These are phyloP conservation scores for Donacobius atricapilla DNA, from an alignment of 2,113 vertebrate genomes.

Conservation along the genomic window DNA sequence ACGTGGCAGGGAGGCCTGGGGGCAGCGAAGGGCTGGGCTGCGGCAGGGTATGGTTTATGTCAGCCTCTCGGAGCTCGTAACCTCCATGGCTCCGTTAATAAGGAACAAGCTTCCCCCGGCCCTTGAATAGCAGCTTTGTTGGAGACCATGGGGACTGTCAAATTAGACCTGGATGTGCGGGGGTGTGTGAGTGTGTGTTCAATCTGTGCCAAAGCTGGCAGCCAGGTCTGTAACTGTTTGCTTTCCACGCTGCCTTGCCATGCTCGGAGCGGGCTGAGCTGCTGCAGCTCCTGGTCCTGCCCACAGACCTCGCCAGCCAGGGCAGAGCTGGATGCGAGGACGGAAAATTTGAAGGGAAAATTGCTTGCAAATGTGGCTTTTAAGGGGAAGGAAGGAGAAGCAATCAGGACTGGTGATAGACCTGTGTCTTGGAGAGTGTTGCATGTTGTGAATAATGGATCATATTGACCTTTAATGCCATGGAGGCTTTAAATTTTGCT, in stretches of 20 bases:
- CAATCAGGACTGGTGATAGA: not conserved
- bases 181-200: not conserved
- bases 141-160: conserved; percentile 23
- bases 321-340: not conserved
- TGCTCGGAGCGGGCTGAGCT: not conserved
- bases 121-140: conserved; percentile 58
- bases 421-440: not conserved
- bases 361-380: not conserved
- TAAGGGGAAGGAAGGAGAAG: not conserved
- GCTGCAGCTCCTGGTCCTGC: not conserved
- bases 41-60: not conserved
- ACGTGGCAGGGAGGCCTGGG: conserved; percentile 18
- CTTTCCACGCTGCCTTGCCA: not conserved
- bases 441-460: not conserved
- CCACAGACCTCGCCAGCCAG: not conserved
- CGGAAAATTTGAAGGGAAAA: conserved; percentile 11
- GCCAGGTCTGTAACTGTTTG: not conserved
- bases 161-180: not conserved
- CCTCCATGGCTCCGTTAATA: not conserved
- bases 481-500: not conserved
- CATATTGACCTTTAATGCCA: not conserved
- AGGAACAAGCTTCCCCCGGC: conserved; percentile 2
- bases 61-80: conserved; percentile 32
- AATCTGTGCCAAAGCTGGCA: not conserved
- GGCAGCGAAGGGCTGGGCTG: not conserved